Percentiles rank a stretch among this genome's conserved stretches.
These are phyloP conservation scores for Carettochelys insculpta DNA, from an alignment of 2,113 vertebrate genomes.

Conservation along the genomic window DNA sequence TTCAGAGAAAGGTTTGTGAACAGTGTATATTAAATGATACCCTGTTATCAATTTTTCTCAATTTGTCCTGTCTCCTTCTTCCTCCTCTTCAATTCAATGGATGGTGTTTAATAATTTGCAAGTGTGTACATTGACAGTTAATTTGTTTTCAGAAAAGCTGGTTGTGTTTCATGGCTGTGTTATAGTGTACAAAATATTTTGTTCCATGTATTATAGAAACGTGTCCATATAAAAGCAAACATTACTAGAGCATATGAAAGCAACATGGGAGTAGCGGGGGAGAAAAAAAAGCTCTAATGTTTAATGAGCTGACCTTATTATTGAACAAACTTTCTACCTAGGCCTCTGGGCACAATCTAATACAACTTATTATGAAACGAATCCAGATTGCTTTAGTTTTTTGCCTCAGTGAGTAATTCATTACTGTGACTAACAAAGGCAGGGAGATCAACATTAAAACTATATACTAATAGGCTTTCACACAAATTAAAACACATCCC, in stretches of 20 bases:
- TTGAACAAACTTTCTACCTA: conserved; percentile 57
- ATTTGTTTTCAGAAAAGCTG: not conserved
- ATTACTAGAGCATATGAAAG: conserved; percentile 8
- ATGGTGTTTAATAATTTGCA: not conserved
- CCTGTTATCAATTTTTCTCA: not conserved
- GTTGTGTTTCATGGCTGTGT: not conserved
- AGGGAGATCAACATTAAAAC: not conserved
- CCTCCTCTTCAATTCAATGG: not conserved
- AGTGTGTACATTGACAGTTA: not conserved
- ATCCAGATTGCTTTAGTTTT: conserved; percentile 57
- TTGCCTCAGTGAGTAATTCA: conserved; percentile 45
- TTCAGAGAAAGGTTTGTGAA: accelerated
- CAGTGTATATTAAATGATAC: not conserved
- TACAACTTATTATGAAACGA: conserved; percentile 57
- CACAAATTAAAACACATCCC: conserved; percentile 48
- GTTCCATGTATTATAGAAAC: conserved; percentile 1
- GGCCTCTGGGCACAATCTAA: conserved; percentile 57
- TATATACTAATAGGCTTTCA: conserved; percentile 43
- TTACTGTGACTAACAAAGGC: conserved; percentile 57
- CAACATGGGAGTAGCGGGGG: conserved; percentile 13
- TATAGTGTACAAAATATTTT: not conserved
- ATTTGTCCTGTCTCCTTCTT: not conserved
- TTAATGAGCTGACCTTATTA: conserved; percentile 66
- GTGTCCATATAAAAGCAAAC: conserved; percentile 7
- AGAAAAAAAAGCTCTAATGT: conserved; percentile 35